Conservation (phyloP, 2,888 invertebrate species). For the Lasioglossum oenotherae region DNA sequence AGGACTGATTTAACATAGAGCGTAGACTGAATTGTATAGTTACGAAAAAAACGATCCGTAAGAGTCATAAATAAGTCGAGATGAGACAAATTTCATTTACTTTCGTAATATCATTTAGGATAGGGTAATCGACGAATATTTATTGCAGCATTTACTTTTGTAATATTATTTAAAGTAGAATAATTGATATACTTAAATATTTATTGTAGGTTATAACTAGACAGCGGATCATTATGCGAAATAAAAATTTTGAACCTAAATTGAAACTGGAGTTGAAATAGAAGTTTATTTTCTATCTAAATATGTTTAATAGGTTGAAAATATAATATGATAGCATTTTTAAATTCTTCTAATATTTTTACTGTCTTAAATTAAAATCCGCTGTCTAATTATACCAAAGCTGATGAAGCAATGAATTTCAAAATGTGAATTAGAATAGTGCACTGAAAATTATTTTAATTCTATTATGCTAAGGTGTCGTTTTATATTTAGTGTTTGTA, state of each 20-base stretch:
- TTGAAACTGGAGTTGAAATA: too few relatives aligned
- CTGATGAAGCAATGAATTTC: neutral
- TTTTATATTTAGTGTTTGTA: neutral
- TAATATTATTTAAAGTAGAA: neutral
- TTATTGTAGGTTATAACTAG: neutral
- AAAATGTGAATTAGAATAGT: neutral
- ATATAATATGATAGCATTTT: too few relatives aligned
- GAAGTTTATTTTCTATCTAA: too few relatives aligned
- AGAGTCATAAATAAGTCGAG: neutral
- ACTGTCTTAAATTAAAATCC: too few relatives aligned
- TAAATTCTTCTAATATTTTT: too few relatives aligned
- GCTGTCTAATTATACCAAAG: too few relatives aligned
- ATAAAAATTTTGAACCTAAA: too few relatives aligned
- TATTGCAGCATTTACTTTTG: neutral
- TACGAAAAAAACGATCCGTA: neutral
- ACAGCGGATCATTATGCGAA: too few relatives aligned
- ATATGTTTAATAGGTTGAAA: too few relatives aligned
- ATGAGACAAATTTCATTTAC: neutral
- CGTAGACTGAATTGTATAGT: neutral
- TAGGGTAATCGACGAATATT: neutral
- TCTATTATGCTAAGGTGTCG: neutral
- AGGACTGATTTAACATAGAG: neutral
- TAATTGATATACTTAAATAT: constrained; percentile 1
- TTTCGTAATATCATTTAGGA: neutral
- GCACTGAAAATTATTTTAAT: neutral